Base-by-base conservation (phyloP, 2,113 vertebrate genomes). In the Hippocampus barbouri region DNA sequence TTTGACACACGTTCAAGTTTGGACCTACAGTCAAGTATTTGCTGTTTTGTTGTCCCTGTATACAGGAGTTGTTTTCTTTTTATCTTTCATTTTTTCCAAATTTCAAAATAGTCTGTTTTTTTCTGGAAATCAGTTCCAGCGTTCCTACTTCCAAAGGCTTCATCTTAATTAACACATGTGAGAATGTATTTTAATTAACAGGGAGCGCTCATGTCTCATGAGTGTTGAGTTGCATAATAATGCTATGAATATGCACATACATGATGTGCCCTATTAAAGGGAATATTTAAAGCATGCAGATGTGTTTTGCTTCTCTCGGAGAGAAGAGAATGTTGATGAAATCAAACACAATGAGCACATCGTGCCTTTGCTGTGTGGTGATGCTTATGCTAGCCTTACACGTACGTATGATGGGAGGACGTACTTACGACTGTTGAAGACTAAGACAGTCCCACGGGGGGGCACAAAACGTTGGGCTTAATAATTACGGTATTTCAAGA, bases 211-310 rank as follows among this genome's bases (percentile, higher is more conserved):
- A 10, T 41, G 34, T 41, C 61, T 41, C 62, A n/a, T 41, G 62
- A 11, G 62, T 64, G 21, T n/a, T 20, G 41, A 64, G 62, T 41
- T 41, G 62, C 62, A 64, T 64, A 43, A 63, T 18, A 34, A 63
- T 40, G 61, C 61, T 40, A 63, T 63, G 61, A 40, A 63, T 43
- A 43, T 64, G 62, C 23, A 64, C 38, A 64, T 64, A 9, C 30
- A 38, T 38, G 60, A 62, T 62, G 30, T 38, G 21, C 21, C n/a
- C 12, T 14, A 23, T 43, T n/a, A 23, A 65, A 65, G 38, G 40
- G 21, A 65, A 43, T 23, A 23, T 23, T 65, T 65, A 14, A 23
- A 23, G 38, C 34, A 18, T 61, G 59, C 7, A 63, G 8, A 40
- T 38, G 34, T 40, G 34, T 5, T 63, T n/a, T 30, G 14, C 14